Base-by-base conservation (phyloP, 2,888 invertebrate genomes). In the Drosophila tripunctata region DNA sequence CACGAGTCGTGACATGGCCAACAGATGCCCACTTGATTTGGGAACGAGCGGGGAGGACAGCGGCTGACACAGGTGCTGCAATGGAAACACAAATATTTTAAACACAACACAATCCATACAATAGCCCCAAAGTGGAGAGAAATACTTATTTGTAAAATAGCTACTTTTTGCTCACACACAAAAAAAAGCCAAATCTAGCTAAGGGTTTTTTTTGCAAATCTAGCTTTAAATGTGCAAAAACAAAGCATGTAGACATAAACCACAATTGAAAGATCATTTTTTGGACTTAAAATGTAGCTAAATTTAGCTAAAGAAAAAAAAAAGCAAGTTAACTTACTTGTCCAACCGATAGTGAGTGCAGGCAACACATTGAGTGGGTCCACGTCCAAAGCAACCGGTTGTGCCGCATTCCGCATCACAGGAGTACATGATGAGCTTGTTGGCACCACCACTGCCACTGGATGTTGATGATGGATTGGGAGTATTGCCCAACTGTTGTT, bases 1-100 rank as follows among this genome's bases (percentile, higher is more conserved):
- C 97, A 98, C 10, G 96, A 96, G 88, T 96, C 96, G 88, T 97
- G 96, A 84, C 97, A 98, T 0, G 96, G 95, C 94, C 95, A 95
- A 86, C 97, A 97, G 17, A 95, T 94, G 38, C 94, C 95, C 36
- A 95, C 95, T 81, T 95, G 94, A 88, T 96, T 96, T 0, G 95
- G 94, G 84, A 95, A 97, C 87, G 96, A 96, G 78, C 96, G 93
- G 10, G 96, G 96, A 5, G 97, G 97, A 89, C 97, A 97, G 45
- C 95, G 93, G 68, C 95, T 95, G 2, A 97, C 96, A 90, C 97
- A 97, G 17, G 95, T 94, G 88, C 96, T 96, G 91, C 90, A 57
- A n/a, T n/a, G n/a, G n/a, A n/a, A n/a, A n/a, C n/a, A n/a, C n/a
- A n/a, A n/a, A n/a, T n/a, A n/a, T n/a, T n/a, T n/a, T n/a, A n/a